These are phyloP conservation scores for Ischnus inquisitorius DNA, from an alignment of 2,888 invertebrate species.

Conservation along the genomic window DNA sequence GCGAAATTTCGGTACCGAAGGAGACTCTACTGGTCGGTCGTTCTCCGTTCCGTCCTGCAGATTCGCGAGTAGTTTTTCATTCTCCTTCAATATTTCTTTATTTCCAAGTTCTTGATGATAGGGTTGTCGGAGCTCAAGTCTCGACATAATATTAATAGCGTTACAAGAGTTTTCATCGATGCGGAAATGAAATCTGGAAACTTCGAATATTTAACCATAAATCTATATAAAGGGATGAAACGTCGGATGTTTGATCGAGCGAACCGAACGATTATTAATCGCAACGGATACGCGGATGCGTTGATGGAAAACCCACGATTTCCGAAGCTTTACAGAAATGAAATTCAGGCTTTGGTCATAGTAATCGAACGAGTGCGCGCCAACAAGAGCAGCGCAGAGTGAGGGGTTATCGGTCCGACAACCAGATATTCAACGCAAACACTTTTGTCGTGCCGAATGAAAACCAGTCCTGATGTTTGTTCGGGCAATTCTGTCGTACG, in stretches of 20 bases:
- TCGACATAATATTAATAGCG: no score
- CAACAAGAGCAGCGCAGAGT: constrained; percentile 15
- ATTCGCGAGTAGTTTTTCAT: not conserved
- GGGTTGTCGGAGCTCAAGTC: no score
- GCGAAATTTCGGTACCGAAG: not conserved
- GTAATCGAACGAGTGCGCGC: constrained; percentile 36
- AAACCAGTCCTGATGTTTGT: constrained; percentile 61
- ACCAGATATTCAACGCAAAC: constrained; percentile 52
- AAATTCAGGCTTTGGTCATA: constrained; percentile 12
- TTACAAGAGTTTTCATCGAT: no score
- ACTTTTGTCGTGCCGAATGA: constrained; percentile 42
- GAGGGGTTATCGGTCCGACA: constrained; percentile 13
- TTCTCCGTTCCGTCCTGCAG: not conserved
- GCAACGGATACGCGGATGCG: not conserved
- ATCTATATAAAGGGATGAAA: not conserved
- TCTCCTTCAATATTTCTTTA: not conserved
- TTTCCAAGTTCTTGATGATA: no score
- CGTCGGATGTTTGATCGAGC: not conserved
- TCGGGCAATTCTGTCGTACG: constrained; percentile 42
- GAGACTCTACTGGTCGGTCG: not conserved
- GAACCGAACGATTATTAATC: not conserved
- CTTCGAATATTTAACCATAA: not conserved
- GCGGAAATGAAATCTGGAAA: no score
- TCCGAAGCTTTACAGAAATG: not conserved
- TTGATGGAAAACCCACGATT: not conserved